Evolutionary conservation across 2,797 vertebrate genomes (phyloP).

Genomic region (Valencia hispanica): DNA sequence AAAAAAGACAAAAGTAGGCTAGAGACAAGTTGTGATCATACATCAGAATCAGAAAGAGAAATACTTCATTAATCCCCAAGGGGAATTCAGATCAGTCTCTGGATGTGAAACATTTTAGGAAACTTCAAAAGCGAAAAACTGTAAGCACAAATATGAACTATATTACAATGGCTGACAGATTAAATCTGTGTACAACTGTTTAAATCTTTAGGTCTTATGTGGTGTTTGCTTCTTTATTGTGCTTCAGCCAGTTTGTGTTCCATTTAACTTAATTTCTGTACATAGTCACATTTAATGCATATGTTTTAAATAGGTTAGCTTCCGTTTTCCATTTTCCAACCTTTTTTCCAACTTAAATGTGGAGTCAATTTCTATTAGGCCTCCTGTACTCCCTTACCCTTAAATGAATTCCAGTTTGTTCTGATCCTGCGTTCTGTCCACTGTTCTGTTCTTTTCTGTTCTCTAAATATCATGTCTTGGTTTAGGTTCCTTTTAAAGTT

Average conservation of each 20-base stretch:
- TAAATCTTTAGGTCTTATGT: neutral
- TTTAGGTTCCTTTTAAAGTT: too few species aligned
- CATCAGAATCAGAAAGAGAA: too few species aligned
- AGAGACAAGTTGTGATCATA: neutral
- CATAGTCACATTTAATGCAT: neutral
- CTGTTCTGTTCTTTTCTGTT: neutral
- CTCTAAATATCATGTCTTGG: too few species aligned
- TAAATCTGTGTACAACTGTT: neutral
- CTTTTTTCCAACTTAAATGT: neutral
- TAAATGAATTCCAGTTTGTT: neutral
- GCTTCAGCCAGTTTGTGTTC: neutral
- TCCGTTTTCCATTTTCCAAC: neutral
- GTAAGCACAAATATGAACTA: neutral
- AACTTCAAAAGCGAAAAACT: neutral
- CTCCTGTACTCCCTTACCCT: neutral
- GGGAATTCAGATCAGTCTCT: too few species aligned
- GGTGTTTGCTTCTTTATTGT: neutral
- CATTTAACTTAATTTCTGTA: neutral
- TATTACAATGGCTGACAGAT: neutral
- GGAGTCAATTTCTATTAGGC: too few species aligned
- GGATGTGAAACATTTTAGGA: neutral
- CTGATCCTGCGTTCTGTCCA: neutral
- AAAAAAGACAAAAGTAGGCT: neutral
- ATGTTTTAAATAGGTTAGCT: neutral
- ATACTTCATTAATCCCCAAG: too few species aligned